Evolutionary conservation across 1,140 invertebrate genomes (phyloP).

Genomic region (Chlorops oryzae): DNA sequence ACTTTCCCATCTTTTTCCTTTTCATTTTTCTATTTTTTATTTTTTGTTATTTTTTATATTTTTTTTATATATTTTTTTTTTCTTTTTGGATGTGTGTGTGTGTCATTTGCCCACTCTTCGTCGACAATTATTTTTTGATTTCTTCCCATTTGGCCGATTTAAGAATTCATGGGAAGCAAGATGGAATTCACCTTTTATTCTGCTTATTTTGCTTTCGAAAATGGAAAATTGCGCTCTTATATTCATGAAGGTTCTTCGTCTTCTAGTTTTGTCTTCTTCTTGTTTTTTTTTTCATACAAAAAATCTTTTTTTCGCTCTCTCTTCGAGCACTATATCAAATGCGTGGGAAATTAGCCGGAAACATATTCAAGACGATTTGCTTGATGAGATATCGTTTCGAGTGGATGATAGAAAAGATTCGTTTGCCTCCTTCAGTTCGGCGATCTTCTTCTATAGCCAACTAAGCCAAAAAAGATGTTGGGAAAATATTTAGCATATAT

Average conservation of each 20-base stretch:
- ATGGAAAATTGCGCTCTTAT: slow-evolving; percentile 11
- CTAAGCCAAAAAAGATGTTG: no score
- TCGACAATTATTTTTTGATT: no score
- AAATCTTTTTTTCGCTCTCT: neutral
- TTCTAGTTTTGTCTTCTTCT: neutral
- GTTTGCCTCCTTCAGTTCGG: no score
- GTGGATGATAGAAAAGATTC: no score
- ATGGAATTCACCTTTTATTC: no score
- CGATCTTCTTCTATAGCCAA: no score
- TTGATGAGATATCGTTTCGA: slow-evolving; percentile 34
- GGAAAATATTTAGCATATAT: no score
- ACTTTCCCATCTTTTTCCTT: slow-evolving; percentile 16
- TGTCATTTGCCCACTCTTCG: no score
- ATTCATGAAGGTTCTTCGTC: slow-evolving; percentile 1
- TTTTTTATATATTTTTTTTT: slow-evolving; percentile 13
- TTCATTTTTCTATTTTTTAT: slow-evolving; percentile 11
- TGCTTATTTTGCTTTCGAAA: slow-evolving; percentile 1
- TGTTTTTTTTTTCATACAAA: neutral
- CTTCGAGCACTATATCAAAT: neutral
- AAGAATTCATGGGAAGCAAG: no score
- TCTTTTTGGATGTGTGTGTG: no score
- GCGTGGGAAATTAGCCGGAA: slow-evolving; percentile 37
- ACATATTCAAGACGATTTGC: slow-evolving; percentile 37
- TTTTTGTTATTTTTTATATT: slow-evolving; percentile 14
- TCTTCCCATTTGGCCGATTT: no score